A percentile compares a stretch with the other conserved stretches of the same genome.
Evolutionary conservation across 2,113 vertebrate genomes (phyloP).

Genomic region (Rhynchomys soricoides): DNA sequence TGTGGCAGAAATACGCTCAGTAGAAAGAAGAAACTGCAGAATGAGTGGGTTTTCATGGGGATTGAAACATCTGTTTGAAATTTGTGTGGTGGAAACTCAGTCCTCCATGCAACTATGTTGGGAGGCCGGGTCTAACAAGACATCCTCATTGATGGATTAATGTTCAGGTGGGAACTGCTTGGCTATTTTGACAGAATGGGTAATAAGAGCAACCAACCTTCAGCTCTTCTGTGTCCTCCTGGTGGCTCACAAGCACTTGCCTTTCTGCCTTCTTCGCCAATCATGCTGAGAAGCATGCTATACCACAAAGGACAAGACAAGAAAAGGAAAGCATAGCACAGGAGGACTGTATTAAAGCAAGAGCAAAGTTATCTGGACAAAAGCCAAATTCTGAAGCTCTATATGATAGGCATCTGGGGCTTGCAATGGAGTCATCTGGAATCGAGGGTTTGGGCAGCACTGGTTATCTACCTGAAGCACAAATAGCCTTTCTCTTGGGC

Average conservation of each 20-base stretch:
- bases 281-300: neutral
- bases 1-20: neutral
- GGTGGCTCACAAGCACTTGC: neutral
- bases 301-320: neutral
- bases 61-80: neutral
- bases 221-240: neutral
- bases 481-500: neutral
- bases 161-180: neutral
- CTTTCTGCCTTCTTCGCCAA: neutral
- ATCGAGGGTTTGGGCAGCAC: neutral
- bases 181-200: neutral
- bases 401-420: neutral
- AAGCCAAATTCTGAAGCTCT: neutral
- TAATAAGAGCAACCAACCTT: neutral
- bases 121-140: neutral
- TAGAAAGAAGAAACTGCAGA: neutral
- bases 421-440: neutral
- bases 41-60: neutral
- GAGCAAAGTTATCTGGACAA: neutral
- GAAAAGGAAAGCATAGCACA: neutral
- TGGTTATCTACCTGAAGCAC: neutral
- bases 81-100: neutral
- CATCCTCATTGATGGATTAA: neutral
- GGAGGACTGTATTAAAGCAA: neutral
- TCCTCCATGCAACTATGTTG: neutral